Evolutionary conservation across 2,888 invertebrate species (phyloP), one percentile per base, ranked within the genome.

Genomic region (Cryptocephalus primarius): DNA sequence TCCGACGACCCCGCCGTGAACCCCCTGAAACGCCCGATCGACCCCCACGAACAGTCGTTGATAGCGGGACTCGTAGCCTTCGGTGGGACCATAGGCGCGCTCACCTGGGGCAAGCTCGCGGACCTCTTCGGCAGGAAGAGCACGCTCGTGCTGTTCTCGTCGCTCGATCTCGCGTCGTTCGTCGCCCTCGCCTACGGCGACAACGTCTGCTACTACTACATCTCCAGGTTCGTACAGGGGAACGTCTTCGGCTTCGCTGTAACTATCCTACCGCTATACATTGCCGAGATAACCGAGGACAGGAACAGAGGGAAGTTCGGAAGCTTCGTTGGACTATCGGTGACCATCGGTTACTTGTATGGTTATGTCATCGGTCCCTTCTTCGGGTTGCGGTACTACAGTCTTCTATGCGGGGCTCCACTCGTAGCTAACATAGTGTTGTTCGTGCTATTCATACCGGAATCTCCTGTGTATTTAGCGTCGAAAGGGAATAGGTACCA

Each of bases 381-480:
- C 8, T 32, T 42, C 8, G 32, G 32, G 9, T 22, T 42, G 3
- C 32, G 32, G 12, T 8, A 32, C n/a, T 42, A 32, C 11, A 42
- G 32, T 1, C 33, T 42, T n/a, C 8, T 42, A 1, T 42, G 42
- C 32, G 42, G 31, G 4, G 9, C 32, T 22, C 42, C 42, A 10
- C 9, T 32, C 9, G 31, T 9, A n/a, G n/a, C 33, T 10, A 42
- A 33, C 11, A n/a, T 42, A 4, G 13, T 42, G 6, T 42, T 32
- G n/a, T 42, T 42, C 32, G n/a, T 31, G 32, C 8, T 42, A 1
- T 36, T 46, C 39, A 8, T 42, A 9, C 46, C 46, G 4, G 46
- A 46, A 38, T 38, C 42, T n/a, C 46, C 46, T 8, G 14, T 42
- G 9, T 13, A 46, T 32, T 32, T 38, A 22, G 38, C 39, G 9